Conservation (phyloP, 1,140 invertebrate species). For the Geopemphigus sp. region DNA sequence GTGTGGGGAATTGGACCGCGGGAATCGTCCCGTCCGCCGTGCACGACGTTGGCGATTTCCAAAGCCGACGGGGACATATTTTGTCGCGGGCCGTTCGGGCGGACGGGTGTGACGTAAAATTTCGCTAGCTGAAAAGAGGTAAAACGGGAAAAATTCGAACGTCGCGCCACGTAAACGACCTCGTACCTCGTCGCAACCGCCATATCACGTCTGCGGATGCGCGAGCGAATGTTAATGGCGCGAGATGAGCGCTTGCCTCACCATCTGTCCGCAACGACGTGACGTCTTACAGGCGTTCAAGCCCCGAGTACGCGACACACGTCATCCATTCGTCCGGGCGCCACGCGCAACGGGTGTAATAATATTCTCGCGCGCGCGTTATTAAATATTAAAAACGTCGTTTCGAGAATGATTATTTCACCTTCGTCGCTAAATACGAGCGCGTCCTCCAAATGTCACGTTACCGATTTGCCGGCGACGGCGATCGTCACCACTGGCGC, state of each 20-base stretch:
- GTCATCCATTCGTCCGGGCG: constrained; percentile 12
- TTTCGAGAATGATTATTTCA: constrained; percentile 41
- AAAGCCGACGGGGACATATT: no score
- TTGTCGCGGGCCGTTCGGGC: no score
- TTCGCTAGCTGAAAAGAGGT: not conserved
- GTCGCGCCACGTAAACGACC: constrained; percentile 13
- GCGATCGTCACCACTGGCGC: no score
- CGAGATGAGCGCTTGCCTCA: constrained; percentile 13
- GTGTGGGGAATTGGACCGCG: not conserved
- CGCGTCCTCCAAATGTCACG: constrained; percentile 2
- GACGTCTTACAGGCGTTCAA: no score
- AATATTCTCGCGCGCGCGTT: constrained; percentile 26
- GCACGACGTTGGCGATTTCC: not conserved
- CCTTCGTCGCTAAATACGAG: constrained; percentile 17
- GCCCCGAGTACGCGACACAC: not conserved
- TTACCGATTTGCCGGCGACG: not conserved
- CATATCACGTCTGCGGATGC: not conserved
- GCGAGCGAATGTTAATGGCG: constrained; percentile 13
- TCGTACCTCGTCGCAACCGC: not conserved
- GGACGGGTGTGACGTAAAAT: no score
- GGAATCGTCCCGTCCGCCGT: not conserved
- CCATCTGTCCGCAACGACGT: not conserved
- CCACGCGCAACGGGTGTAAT: not conserved
- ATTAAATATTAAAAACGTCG: constrained; percentile 46
- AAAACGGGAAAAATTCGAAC: not conserved